A percentile compares a stretch with the other conserved stretches of the same genome.
These are phyloP conservation scores for Crotalus tigris DNA, from an alignment of 2,113 vertebrate genomes.

Conservation along the genomic window DNA sequence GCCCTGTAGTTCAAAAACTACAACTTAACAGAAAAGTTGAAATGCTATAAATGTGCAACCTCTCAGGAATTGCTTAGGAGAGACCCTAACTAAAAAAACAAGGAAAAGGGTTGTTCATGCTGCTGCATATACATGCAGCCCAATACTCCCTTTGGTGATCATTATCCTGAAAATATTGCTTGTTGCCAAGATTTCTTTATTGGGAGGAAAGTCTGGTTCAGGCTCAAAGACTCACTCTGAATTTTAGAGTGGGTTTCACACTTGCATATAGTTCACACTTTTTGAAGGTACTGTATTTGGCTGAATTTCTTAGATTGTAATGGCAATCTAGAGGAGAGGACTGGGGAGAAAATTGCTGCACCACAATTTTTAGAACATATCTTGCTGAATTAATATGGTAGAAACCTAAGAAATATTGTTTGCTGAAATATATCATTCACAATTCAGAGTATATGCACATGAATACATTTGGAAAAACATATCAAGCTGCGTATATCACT, in stretches of 20 bases:
- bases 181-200: neutral
- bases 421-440: neutral
- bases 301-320: neutral
- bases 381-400: neutral
- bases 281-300: neutral
- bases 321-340: neutral
- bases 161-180: neutral
- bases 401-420: neutral
- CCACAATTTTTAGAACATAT: neutral
- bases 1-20: neutral
- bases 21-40: constrained; percentile 18
- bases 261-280: neutral
- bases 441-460: neutral
- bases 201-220: neutral
- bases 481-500: neutral
- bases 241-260: neutral
- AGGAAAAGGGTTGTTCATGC: neutral
- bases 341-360: neutral
- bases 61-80: constrained; percentile 16
- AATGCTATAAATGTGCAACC: constrained; percentile 10
- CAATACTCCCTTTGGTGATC: neutral
- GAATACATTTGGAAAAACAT: neutral
- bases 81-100: neutral
- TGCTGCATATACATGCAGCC: neutral
- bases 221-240: neutral